Percentiles rank a stretch among this genome's conserved stretches.
Evolutionary conservation across 2,113 vertebrate genomes (phyloP).

Genomic region (Arizona elegans): DNA sequence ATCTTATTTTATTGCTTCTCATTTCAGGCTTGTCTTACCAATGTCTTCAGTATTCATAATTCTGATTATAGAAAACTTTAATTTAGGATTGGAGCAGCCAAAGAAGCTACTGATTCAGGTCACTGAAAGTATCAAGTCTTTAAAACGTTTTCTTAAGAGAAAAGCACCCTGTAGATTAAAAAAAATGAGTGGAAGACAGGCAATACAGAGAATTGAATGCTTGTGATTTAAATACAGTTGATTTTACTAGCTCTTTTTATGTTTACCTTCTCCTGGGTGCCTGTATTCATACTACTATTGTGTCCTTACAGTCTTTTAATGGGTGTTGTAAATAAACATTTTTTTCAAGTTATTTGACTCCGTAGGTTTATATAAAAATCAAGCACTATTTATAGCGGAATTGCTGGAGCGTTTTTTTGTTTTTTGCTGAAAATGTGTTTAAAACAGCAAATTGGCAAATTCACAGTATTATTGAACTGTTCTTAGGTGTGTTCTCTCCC

Average conservation of each 20-base stretch:
- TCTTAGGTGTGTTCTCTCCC: background rate
- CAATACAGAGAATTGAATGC: constrained; percentile 18
- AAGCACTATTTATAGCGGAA: background rate
- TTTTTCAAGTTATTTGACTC: background rate
- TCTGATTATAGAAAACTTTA: constrained; percentile 50
- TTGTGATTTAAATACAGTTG: constrained; percentile 29
- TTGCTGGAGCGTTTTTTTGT: background rate
- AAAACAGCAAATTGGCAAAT: background rate
- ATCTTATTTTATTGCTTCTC: constrained; percentile 58
- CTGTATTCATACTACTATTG: background rate
- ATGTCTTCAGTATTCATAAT: constrained; percentile 38
- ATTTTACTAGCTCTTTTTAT: background rate
- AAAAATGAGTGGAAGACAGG: background rate
- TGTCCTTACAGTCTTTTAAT: background rate
- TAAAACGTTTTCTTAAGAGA: constrained; percentile 38
- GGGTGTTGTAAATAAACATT: background rate
- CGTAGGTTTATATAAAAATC: background rate
- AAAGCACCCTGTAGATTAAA: background rate
- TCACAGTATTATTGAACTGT: background rate
- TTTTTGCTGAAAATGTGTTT: background rate
- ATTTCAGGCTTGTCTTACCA: constrained; percentile 45
- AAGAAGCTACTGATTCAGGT: constrained; percentile 47
- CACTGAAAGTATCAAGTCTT: constrained; percentile 53
- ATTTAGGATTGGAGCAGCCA: constrained; percentile 43
- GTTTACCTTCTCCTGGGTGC: background rate